Percentiles rank a stretch among this genome's conserved stretches.
Conservation (phyloP, 2,888 invertebrate genomes). For the Parthenolecanium corni region DNA sequence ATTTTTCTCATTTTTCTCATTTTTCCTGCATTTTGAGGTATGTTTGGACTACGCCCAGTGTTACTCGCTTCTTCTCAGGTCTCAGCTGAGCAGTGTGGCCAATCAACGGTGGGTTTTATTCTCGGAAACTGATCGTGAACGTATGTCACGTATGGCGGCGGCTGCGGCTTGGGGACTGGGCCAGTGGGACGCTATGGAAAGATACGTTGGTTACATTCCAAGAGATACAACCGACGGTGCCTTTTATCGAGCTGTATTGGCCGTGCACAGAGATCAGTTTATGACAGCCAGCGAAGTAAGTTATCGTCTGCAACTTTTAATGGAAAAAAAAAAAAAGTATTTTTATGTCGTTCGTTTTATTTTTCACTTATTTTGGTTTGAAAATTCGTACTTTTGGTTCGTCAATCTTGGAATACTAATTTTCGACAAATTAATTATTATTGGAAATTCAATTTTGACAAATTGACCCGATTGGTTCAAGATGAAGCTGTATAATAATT, state of each 20-base stretch:
- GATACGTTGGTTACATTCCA: constrained; percentile 78
- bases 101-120: constrained; percentile 56
- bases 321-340: too few species aligned
- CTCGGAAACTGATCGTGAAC: constrained; percentile 46
- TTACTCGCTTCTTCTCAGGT: too few species aligned
- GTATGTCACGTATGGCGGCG: constrained; percentile 80
- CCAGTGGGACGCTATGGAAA: constrained; percentile 88
- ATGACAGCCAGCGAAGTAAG: constrained; percentile 36
- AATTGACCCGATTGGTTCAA: too few species aligned
- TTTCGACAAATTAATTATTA: too few species aligned
- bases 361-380: constrained; percentile 29
- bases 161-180: constrained; percentile 93
- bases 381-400: too few species aligned
- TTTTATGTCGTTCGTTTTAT: too few species aligned
- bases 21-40: too few species aligned
- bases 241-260: constrained; percentile 86
- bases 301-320: too few species aligned
- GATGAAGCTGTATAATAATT: too few species aligned
- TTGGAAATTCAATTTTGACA: too few species aligned
- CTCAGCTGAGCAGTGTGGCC: constrained; percentile 66
- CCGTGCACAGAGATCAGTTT: constrained; percentile 70
- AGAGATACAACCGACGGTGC: constrained; percentile 90
- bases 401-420: too few species aligned
- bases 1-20: background rate
- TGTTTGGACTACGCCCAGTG: too few species aligned